Conservation (phyloP, 2,797 vertebrate species). For the Coregonus ussuriensis region DNA sequence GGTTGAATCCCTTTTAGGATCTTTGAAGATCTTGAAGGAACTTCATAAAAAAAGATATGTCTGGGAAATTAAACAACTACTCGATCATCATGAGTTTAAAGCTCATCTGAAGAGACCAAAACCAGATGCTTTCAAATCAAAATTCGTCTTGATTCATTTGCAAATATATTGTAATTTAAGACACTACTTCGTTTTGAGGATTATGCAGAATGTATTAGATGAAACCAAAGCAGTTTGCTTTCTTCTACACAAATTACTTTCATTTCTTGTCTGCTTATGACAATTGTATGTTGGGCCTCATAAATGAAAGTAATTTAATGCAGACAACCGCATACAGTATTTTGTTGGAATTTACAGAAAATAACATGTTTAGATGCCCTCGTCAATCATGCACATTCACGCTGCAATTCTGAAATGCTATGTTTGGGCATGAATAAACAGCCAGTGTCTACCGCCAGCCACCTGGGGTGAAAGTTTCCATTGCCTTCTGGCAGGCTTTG, state of each 20-base stretch:
- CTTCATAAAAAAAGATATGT: background rate
- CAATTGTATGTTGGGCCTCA: background rate
- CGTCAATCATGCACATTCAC: background rate
- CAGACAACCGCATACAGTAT: background rate
- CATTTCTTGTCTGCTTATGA: too few relatives aligned
- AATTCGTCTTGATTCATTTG: background rate
- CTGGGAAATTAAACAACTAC: background rate
- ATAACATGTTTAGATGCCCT: background rate
- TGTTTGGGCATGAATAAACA: constrained; percentile 21
- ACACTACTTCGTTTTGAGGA: background rate
- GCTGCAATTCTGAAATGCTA: background rate
- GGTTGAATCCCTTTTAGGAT: background rate
- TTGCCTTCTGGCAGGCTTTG: constrained; percentile 68
- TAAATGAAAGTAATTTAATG: background rate
- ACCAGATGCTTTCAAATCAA: background rate
- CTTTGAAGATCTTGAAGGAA: background rate
- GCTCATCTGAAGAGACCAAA: background rate
- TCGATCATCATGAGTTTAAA: background rate
- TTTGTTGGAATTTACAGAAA: background rate
- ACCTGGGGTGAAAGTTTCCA: constrained; percentile 71
- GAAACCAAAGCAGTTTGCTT: too few relatives aligned
- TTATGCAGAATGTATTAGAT: too few relatives aligned
- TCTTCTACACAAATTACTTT: too few relatives aligned
- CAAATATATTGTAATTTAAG: background rate
- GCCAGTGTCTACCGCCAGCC: constrained; percentile 26